Evolutionary conservation across 2,888 invertebrate genomes (phyloP), one percentile per base, ranked within the genome.

Genomic region (Zygothrica quintamaculata): DNA sequence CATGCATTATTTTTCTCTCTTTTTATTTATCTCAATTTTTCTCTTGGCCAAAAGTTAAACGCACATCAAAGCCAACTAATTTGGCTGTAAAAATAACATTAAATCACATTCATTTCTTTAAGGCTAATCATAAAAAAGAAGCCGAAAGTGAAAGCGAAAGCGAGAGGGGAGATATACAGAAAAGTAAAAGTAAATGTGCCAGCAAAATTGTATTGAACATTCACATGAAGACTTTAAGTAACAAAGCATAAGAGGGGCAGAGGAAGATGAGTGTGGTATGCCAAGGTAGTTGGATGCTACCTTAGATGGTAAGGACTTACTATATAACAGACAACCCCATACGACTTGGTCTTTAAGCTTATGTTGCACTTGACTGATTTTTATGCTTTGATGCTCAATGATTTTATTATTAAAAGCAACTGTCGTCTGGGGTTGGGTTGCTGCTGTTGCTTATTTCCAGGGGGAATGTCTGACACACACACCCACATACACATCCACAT

Each of bases 331-430:
- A 25, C 39, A 50, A 39, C 55, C 70, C 61, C 80, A 64, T 37
- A 71, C 65, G 71, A 74, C 71, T 58, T 81, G 75, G 82, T 84
- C 82, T 78, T 84, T 77, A 87, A 84, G 85, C 82, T 80, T 84
- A 82, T 84, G 89, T 89, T 88, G 88, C 88, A 89, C 89, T 89
- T 89, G 88, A 89, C 87, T 89, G 89, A 88, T 88, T 89, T 89
- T 89, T 88, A 89, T 89, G 89, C 89, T 89, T 89, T 89, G 89
- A 89, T 89, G 89, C 89, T 89, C 88, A 77, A 88, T 88, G 89
- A 89, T 89, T 89, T 89, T 89, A 89, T 89, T 88, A 88, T 87
- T 87, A 88, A 88, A 89, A 88, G 78, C 85, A 85, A 80, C 85
- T 85, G 80, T 74, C 76, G 82, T 71, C 31, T 42, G 26, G 29